phyloP scores from a whole-genome alignment of 30 jellyfish, hydroid and myxozoan species.

The Cassiopea xamachana region DNA sequence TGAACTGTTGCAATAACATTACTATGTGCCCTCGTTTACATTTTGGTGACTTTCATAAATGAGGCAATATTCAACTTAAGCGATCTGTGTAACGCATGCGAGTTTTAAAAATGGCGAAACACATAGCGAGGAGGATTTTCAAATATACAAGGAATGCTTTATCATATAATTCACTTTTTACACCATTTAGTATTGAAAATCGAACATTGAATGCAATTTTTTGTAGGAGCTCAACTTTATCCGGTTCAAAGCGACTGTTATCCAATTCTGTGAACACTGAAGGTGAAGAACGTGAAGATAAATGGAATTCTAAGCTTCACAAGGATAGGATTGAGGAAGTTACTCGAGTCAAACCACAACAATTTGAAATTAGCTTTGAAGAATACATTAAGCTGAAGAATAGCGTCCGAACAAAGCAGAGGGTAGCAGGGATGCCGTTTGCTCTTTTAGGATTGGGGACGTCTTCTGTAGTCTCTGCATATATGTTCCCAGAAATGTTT shows the following conservation, averaged over 20 bases:
- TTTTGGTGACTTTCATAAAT: not conserved
- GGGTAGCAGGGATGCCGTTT: slow-evolving; percentile 95
- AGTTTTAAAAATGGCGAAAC: slow-evolving; percentile 13
- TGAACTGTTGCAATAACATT: not conserved
- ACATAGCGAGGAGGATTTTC: not conserved
- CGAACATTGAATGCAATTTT: not conserved
- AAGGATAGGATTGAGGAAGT: slow-evolving; percentile 22
- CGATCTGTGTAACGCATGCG: not conserved
- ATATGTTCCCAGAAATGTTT: slow-evolving; percentile 98
- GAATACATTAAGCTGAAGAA: slow-evolving; percentile 81
- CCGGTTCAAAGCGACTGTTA: not conserved
- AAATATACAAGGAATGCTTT: not conserved
- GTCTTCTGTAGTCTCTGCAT: slow-evolving; percentile 90
- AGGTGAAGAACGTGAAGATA: not conserved
- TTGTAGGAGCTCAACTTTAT: not conserved
- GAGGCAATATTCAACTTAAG: slow-evolving; percentile 21
- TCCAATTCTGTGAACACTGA: not conserved
- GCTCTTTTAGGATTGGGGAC: slow-evolving; percentile 86
- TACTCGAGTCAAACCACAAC: slow-evolving; percentile 49
- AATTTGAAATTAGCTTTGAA: slow-evolving; percentile 70
- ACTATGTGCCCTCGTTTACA: not conserved
- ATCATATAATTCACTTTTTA: not conserved
- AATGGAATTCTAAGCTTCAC: not conserved
- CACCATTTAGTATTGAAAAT: not conserved
- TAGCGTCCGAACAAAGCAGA: slow-evolving; percentile 78